These are phyloP conservation scores for Ptychodera flava DNA, from an alignment of 35 echinoderm and acorn worm species.

Conservation along the genomic window DNA sequence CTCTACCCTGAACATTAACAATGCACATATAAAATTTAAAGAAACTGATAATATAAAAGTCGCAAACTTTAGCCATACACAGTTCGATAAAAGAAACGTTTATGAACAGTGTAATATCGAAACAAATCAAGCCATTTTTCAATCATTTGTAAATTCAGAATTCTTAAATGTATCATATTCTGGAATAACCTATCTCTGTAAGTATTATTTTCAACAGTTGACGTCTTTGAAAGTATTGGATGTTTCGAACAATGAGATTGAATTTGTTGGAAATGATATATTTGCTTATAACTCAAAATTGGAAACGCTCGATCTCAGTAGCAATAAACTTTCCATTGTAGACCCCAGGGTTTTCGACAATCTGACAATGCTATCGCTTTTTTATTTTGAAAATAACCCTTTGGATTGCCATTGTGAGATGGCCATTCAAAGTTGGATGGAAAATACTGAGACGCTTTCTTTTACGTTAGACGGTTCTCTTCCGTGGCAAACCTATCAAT, in stretches of 20 bases:
- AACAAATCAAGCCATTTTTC: neutral
- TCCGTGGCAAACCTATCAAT: neutral
- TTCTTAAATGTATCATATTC: neutral
- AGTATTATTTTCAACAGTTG: neutral
- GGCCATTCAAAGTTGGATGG: neutral
- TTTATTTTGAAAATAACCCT: neutral
- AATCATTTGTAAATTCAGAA: neutral
- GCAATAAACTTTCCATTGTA: neutral
- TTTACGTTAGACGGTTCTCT: neutral
- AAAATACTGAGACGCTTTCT: neutral
- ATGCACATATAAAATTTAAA: neutral
- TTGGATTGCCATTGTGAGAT: neutral
- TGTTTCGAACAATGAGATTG: neutral
- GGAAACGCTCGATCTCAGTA: neutral
- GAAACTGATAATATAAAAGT: neutral
- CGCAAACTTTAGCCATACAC: neutral
- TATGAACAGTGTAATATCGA: neutral
- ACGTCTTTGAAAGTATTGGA: neutral
- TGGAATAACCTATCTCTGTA: neutral
- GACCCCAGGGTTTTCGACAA: neutral
- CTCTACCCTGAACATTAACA: neutral
- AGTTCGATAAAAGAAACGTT: neutral
- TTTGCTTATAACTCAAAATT: neutral
- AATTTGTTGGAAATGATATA: neutral
- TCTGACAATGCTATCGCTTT: neutral